phyloP scores from a whole-genome alignment of 2,888 invertebrate species.

The Lasioglossum morio region DNA sequence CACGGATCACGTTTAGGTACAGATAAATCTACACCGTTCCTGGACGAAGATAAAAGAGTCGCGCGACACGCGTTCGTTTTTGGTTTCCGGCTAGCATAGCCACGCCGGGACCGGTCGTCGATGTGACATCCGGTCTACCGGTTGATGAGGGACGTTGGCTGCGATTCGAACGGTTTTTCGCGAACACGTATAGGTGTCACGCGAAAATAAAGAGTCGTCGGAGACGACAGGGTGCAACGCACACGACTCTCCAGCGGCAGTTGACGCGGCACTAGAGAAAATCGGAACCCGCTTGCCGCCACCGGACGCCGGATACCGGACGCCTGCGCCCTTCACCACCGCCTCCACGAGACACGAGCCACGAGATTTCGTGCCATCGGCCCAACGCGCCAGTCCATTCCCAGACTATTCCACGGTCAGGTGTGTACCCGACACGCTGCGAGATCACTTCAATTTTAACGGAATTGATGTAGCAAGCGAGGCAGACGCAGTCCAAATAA shows the following conservation, averaged over 20 bases:
- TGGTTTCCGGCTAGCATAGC: background rate
- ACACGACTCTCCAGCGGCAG: constrained; percentile 79
- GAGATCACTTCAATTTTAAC: background rate
- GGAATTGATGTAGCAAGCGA: background rate
- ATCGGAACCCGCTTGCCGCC: constrained; percentile 76
- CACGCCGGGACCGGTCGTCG: background rate
- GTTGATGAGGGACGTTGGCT: background rate
- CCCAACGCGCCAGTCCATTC: constrained; percentile 55
- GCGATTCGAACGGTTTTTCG: background rate
- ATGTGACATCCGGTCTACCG: background rate
- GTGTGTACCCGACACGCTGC: constrained; percentile 12
- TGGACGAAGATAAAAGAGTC: background rate
- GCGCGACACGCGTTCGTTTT: background rate
- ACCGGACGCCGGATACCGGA: constrained; percentile 74
- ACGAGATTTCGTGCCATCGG: constrained; percentile 57
- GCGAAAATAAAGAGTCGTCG: constrained; percentile 42
- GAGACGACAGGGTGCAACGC: constrained; percentile 57
- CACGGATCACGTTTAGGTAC: background rate
- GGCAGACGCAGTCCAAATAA: background rate
- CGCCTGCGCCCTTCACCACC: constrained; percentile 77
- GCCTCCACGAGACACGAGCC: constrained; percentile 60
- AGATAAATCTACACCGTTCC: background rate
- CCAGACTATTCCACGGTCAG: constrained; percentile 34
- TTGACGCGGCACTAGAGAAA: constrained; percentile 81
- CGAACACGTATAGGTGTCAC: constrained; percentile 36